These are phyloP conservation scores for Hydropotes inermis DNA, from an alignment of 2,113 vertebrate species.

Conservation along the genomic window DNA sequence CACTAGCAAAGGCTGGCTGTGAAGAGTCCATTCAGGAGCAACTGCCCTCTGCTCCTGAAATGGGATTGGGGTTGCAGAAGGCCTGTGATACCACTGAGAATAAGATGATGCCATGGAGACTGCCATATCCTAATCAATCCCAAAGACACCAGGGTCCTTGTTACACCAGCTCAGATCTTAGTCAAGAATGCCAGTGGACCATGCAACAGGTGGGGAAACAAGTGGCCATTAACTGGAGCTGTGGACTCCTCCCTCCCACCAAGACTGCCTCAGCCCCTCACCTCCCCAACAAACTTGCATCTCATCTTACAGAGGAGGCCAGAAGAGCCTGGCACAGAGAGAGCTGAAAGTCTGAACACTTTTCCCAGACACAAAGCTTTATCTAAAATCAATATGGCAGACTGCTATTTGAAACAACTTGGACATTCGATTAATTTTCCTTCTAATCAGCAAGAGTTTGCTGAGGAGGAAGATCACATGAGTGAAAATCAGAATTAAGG, in stretches of 20 bases:
- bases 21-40: background rate
- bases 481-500: background rate
- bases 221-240: too few relatives aligned
- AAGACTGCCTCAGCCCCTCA: background rate
- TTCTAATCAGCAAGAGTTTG: background rate
- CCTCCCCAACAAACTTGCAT: background rate
- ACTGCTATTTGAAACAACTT: background rate
- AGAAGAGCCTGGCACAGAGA: background rate
- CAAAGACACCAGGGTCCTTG: background rate
- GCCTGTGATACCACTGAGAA: background rate
- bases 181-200: background rate
- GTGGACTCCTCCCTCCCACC: background rate
- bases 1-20: background rate
- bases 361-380: background rate
- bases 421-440: constrained; percentile 1
- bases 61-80: background rate
- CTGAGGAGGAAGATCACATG: background rate
- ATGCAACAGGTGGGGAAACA: background rate
- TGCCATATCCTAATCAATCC: background rate
- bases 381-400: background rate
- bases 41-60: background rate
- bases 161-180: background rate
- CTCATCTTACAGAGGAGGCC: background rate
- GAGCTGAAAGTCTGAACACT: background rate
- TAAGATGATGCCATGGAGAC: background rate